Percentiles rank a stretch among this genome's conserved stretches.
Evolutionary conservation across 37 sponge, comb jelly and placozoan species (phyloP).

Genomic region (Diacarnus erythraeanus): DNA sequence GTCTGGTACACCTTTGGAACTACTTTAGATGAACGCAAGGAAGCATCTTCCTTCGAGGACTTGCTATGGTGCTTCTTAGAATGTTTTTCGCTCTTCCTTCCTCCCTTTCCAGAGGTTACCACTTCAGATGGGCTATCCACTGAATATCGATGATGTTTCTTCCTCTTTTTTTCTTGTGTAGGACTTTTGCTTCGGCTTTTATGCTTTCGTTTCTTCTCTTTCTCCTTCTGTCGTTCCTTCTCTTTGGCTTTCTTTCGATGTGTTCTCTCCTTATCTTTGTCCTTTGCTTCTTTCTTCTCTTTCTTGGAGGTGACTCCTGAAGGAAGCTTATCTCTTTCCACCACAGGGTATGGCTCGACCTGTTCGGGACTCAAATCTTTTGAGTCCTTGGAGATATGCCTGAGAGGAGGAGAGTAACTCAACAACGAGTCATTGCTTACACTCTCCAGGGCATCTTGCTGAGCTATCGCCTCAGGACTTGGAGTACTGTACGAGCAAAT

Average conservation of each 20-base stretch:
- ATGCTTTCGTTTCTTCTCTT: conserved; percentile 12
- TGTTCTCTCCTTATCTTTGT: neutral
- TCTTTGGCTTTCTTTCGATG: conserved; percentile 24
- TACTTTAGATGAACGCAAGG: neutral
- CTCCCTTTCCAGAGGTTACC: neutral
- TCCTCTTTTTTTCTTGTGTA: conserved; percentile 7
- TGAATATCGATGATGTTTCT: conserved; percentile 24
- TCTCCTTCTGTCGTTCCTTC: conserved; percentile 1
- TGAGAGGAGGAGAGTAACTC: conserved; percentile 28
- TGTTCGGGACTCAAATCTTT: conserved; percentile 17
- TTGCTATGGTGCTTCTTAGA: conserved; percentile 9
- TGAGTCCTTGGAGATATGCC: conserved; percentile 9
- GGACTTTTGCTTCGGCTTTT: conserved; percentile 30
- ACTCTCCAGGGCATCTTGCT: conserved; percentile 29
- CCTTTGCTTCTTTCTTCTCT: neutral
- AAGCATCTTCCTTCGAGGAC: neutral
- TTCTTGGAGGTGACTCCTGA: neutral
- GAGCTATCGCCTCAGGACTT: conserved; percentile 17
- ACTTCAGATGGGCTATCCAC: neutral
- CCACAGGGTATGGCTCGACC: conserved; percentile 29
- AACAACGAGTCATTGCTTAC: conserved; percentile 44
- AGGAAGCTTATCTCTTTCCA: neutral
- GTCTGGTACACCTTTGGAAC: conserved; percentile 28
- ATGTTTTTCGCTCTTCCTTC: neutral
- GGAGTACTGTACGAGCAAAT: conserved; percentile 50